Evolutionary conservation across 1,140 invertebrate genomes (phyloP), one percentile per base, ranked within the genome.

Genomic region (Bombus waltoni): DNA sequence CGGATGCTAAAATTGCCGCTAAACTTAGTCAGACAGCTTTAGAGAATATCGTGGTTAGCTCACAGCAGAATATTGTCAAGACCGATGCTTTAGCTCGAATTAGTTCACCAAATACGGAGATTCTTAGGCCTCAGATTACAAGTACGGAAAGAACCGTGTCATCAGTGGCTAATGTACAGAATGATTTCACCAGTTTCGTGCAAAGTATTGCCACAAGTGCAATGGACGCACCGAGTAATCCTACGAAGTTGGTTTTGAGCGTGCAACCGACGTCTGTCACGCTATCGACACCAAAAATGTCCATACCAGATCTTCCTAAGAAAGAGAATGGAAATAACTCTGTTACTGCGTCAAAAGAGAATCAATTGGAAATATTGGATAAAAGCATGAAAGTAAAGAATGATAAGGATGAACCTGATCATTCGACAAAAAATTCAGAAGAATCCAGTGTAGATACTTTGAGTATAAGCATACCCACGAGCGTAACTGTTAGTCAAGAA

Each of bases 1-100:
- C 89, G 0, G 94, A 95, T 65, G 92, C 92, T 2, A 95, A 95
- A 87, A 93, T 94, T 28, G 93, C 93, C 0, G 91, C 93, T 0
- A 93, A 93, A 74, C 85, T 94, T 3, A 93, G 91, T 68, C 92
- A 95, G 66, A 91, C 92, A 3, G 87, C 88, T 38, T 68, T 93
- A 18, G 91, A 90, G 57, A 88, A 83, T 47, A 88, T 90, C 8
- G 71, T 70, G 11, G 47, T 88, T 2, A 91, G 82, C n/a, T 44
- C 72, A 65, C 88, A 82, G 38, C 86, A 68, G 85, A 71, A 4
- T 5, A 9, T 32, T 5, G 9, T n/a, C 5, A 83, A 86, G 18
- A 4, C 42, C 2, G 88, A 91, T 9, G 11, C 40, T 4, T 32
- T 87, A 3, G 15, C 59, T 18, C 89, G 77, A 59, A 32, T 83